Conservation (phyloP, 2,113 vertebrate genomes). For the Gobiocypris rarus region DNA sequence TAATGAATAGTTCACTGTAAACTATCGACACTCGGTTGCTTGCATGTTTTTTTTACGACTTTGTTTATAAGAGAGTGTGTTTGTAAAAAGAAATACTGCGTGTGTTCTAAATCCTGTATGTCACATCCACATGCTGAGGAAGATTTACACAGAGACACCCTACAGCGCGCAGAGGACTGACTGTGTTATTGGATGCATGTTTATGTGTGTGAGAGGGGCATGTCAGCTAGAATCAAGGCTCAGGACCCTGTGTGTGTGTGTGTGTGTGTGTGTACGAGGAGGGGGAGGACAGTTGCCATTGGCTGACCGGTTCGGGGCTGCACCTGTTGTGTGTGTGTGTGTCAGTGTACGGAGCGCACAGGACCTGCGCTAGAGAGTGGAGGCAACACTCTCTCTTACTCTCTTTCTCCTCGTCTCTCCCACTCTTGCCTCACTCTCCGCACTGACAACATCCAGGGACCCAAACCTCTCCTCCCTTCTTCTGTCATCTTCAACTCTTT, state of each 20-base stretch:
- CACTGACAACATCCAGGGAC: constrained; percentile 48
- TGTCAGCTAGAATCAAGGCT: constrained; percentile 16
- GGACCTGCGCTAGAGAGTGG: constrained; percentile 61
- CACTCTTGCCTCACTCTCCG: constrained; percentile 52
- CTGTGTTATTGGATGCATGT: constrained; percentile 30
- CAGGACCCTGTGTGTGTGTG: background rate
- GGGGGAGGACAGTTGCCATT: constrained; percentile 9
- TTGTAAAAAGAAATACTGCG: background rate
- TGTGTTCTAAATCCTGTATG: constrained; percentile 25
- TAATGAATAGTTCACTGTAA: no score
- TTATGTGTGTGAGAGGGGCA: constrained; percentile 34
- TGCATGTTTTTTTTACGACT: background rate
- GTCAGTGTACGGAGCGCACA: constrained; percentile 29
- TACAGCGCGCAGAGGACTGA: constrained; percentile 20
- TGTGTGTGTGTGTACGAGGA: background rate
- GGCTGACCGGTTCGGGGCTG: background rate
- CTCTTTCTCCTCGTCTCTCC: constrained; percentile 32
- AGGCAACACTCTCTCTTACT: constrained; percentile 46
- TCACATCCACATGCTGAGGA: constrained; percentile 33
- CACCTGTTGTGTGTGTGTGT: constrained; percentile 54
- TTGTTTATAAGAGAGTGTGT: background rate
- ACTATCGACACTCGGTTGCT: background rate
- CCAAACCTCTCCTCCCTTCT: constrained; percentile 32
- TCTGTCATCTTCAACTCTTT: constrained; percentile 40
- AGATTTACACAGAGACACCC: constrained; percentile 21